A percentile compares a stretch with the other conserved stretches of the same genome.
phyloP scores from a whole-genome alignment of 2,888 invertebrate species.

The Cataglyphis cursor region DNA sequence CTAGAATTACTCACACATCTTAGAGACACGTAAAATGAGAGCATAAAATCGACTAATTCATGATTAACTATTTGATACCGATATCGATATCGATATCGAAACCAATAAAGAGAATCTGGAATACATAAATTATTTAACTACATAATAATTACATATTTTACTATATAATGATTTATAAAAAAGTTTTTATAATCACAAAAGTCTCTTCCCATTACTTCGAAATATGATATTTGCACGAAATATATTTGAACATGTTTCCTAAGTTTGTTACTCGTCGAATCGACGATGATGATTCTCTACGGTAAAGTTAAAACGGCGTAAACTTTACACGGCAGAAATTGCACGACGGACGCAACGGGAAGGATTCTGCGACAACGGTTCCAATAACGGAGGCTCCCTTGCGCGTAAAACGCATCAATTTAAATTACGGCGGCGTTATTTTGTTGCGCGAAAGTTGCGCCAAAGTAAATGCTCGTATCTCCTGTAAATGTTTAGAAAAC shows the following conservation, averaged over 20 bases:
- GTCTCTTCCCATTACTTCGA: not conserved
- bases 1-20: constrained; percentile 49
- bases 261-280: constrained; percentile 4
- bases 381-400: not conserved
- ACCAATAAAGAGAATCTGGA: constrained; percentile 14
- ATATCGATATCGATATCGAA: constrained; percentile 25
- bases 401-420: constrained; percentile 19
- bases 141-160: not conserved
- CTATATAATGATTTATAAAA: not conserved
- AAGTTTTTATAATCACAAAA: not conserved
- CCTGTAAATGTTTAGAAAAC: constrained; percentile 9
- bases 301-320: constrained; percentile 22
- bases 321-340: constrained; percentile 12
- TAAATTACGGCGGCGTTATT: constrained; percentile 26
- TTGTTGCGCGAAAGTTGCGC: constrained; percentile 25
- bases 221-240: constrained; percentile 1
- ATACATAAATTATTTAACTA: not conserved
- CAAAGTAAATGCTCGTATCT: constrained; percentile 10
- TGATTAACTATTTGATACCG: constrained; percentile 50
- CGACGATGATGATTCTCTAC: not conserved
- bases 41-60: constrained; percentile 61
- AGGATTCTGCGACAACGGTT: not conserved
- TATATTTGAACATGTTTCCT: constrained; percentile 4
- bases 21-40: constrained; percentile 53
- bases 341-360: not conserved